Evolutionary conservation across 1,140 invertebrate genomes (phyloP).

Genomic region (Aporrectodea caliginosa): DNA sequence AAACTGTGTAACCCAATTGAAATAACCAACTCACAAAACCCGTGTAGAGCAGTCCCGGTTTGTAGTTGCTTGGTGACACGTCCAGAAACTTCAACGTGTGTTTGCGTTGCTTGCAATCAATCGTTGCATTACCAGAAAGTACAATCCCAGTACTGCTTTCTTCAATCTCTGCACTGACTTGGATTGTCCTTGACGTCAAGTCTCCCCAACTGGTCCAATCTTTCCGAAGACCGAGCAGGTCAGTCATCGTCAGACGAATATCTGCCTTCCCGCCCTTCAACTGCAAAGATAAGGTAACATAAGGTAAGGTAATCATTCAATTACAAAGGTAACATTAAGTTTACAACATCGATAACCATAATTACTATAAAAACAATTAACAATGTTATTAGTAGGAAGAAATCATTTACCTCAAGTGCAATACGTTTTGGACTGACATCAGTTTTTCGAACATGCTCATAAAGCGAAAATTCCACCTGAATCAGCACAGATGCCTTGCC

Average conservation of each 20-base stretch:
- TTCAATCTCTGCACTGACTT: background rate
- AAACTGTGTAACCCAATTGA: no score
- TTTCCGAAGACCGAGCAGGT: background rate
- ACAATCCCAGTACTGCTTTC: background rate
- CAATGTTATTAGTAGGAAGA: background rate
- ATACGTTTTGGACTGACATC: no score
- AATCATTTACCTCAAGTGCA: background rate
- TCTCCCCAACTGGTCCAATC: background rate
- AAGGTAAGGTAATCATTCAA: background rate
- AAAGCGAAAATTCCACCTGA: background rate
- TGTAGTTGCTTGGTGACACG: background rate
- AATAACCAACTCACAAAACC: background rate
- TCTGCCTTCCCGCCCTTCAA: background rate
- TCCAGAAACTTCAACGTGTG: background rate
- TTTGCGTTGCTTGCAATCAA: background rate
- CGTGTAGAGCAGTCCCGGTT: background rate
- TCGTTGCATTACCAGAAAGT: background rate
- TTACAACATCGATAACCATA: background rate
- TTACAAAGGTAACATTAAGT: background rate
- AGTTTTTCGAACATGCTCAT: background rate
- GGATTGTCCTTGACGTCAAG: background rate
- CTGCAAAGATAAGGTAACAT: background rate
- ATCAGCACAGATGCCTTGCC: background rate
- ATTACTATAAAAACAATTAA: background rate
- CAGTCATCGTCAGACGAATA: background rate